A percentile compares a stretch with the other conserved stretches of the same genome.
These are phyloP conservation scores for Corella eumyota DNA, from an alignment of 23 tunicate genomes.

Conservation along the genomic window DNA sequence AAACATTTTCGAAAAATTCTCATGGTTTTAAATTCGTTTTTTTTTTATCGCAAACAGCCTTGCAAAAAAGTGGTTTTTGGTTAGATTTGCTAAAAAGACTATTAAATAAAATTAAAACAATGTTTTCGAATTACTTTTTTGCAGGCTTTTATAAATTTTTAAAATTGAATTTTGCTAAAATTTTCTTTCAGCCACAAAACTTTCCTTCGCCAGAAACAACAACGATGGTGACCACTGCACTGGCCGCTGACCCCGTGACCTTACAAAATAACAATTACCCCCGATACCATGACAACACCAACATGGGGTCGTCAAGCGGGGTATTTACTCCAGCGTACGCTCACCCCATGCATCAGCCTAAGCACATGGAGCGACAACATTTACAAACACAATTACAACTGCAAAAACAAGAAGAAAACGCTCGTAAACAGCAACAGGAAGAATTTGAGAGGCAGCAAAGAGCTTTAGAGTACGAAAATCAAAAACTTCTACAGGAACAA, in stretches of 20 bases:
- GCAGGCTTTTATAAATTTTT: no score
- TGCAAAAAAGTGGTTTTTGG: no score
- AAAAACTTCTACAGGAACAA: background rate
- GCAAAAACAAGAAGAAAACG: conserved; percentile 7
- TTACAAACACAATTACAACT: conserved; percentile 10
- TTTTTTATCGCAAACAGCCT: no score
- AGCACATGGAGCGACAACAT: conserved; percentile 26
- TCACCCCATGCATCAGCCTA: conserved; percentile 53
- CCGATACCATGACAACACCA: no score
- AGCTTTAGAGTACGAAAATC: conserved; percentile 4
- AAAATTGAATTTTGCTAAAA: no score
- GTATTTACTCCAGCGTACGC: conserved; percentile 48
- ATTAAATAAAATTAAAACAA: no score
- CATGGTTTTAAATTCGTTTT: no score
- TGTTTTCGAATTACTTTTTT: no score
- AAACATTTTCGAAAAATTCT: no score
- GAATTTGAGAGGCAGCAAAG: conserved; percentile 5
- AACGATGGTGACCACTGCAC: background rate
- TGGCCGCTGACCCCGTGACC: background rate
- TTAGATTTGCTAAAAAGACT: no score
- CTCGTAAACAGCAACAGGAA: conserved; percentile 3
- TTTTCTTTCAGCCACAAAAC: no score
- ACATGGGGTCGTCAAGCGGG: conserved; percentile 2
- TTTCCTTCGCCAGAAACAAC: no score
- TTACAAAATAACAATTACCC: background rate